These are phyloP conservation scores for Dusona sp. DNA, from an alignment of 2,888 invertebrate species.

Conservation along the genomic window DNA sequence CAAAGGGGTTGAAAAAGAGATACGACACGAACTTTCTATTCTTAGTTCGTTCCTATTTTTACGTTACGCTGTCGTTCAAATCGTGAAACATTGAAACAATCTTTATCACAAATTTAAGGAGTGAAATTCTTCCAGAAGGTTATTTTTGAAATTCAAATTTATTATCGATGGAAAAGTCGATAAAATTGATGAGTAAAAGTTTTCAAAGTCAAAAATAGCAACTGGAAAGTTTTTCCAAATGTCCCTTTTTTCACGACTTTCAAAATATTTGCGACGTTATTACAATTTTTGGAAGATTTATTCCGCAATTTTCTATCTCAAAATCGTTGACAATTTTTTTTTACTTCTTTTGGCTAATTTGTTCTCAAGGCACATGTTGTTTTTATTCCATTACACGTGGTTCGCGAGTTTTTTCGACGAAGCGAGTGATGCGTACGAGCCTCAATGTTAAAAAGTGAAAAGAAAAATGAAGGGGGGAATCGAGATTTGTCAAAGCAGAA, in stretches of 20 bases:
- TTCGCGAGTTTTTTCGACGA: constrained; percentile 33
- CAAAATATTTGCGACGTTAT: not conserved
- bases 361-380: not conserved
- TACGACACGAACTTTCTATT: constrained; percentile 59
- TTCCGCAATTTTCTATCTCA: not conserved
- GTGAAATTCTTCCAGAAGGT: not conserved
- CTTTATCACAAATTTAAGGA: not conserved
- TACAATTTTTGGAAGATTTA: not conserved
- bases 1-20: constrained; percentile 33
- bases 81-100: not conserved
- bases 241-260: not conserved
- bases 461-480: not conserved
- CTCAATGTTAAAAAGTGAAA: constrained; percentile 27
- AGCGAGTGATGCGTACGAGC: constrained; percentile 32
- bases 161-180: not conserved
- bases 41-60: constrained; percentile 6
- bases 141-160: not conserved
- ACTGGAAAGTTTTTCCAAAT: not conserved
- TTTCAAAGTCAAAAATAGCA: not conserved
- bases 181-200: not conserved
- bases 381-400: not conserved
- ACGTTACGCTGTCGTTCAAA: not conserved
- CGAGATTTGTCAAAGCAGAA: constrained; percentile 40
- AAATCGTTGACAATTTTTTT: not conserved
- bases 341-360: not conserved